Conservation (phyloP, 1,140 invertebrate genomes). For the Coenobita brevimanus region DNA sequence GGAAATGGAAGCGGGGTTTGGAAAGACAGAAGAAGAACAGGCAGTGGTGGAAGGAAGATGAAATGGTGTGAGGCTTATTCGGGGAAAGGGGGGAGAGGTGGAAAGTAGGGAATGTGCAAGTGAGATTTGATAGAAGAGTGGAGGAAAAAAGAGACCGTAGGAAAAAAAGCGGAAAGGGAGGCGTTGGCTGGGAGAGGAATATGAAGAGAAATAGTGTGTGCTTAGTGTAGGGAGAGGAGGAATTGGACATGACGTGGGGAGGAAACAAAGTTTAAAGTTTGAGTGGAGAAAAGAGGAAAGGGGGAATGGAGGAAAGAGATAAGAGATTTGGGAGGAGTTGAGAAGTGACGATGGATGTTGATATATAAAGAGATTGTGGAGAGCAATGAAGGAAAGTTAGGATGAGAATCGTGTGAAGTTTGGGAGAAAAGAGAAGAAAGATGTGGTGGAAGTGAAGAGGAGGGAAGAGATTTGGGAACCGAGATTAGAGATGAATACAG, state of each 20-base stretch:
- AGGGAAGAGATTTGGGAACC: not conserved
- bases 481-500: not conserved
- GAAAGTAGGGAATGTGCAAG: not conserved
- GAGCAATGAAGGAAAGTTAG: not conserved
- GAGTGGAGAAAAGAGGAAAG: not conserved
- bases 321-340: not conserved
- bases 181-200: too few relatives aligned
- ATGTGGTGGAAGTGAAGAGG: not conserved
- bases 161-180: too few relatives aligned
- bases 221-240: too few relatives aligned
- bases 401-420: not conserved
- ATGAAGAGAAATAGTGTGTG: too few relatives aligned
- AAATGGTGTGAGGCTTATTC: too few relatives aligned
- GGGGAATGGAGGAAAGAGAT: slow-evolving; percentile 2
- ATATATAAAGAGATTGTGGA: not conserved
- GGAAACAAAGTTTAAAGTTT: too few relatives aligned
- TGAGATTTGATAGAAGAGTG: too few relatives aligned
- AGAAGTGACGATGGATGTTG: not conserved
- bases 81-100: not conserved
- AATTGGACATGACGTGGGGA: too few relatives aligned
- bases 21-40: too few relatives aligned
- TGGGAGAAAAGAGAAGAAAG: not conserved
- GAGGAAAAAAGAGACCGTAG: too few relatives aligned
- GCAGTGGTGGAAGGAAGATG: too few relatives aligned
- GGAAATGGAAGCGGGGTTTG: not conserved